These are phyloP conservation scores for Cydia amplana DNA, from an alignment of 1,140 invertebrate genomes.

Conservation along the genomic window DNA sequence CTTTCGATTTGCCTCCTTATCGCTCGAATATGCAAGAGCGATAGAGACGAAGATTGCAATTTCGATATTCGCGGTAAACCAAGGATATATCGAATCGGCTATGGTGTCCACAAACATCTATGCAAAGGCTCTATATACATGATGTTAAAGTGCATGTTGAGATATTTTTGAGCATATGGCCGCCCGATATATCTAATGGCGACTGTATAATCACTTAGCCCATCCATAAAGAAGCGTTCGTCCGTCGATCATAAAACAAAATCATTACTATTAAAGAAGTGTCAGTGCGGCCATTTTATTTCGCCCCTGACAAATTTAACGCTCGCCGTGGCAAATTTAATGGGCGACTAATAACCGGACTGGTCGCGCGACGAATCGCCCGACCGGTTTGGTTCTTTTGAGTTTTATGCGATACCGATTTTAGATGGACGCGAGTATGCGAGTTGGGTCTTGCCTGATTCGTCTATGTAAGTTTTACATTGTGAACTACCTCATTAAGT, in stretches of 20 bases:
- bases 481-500: no score
- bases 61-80: no score
- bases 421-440: neutral
- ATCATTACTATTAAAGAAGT: slow-evolving; percentile 52
- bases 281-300: slow-evolving; percentile 61
- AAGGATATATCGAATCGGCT: no score
- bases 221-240: neutral
- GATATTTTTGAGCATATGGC: no score
- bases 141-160: neutral
- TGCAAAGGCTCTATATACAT: no score
- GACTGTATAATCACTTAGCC: neutral
- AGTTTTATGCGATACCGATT: slow-evolving; percentile 17
- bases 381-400: slow-evolving; percentile 43
- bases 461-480: no score
- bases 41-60: no score
- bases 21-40: no score
- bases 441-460: neutral
- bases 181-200: neutral
- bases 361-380: slow-evolving; percentile 59
- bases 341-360: slow-evolving; percentile 59
- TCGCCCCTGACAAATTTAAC: slow-evolving; percentile 56
- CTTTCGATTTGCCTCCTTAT: no score
- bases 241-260: slow-evolving; percentile 39
- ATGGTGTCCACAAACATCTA: no score
- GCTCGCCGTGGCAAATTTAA: slow-evolving; percentile 61